Evolutionary conservation across 2,113 vertebrate species (phyloP), one percentile per base, ranked within the genome.

Genomic region (Elephantulus edwardii): DNA sequence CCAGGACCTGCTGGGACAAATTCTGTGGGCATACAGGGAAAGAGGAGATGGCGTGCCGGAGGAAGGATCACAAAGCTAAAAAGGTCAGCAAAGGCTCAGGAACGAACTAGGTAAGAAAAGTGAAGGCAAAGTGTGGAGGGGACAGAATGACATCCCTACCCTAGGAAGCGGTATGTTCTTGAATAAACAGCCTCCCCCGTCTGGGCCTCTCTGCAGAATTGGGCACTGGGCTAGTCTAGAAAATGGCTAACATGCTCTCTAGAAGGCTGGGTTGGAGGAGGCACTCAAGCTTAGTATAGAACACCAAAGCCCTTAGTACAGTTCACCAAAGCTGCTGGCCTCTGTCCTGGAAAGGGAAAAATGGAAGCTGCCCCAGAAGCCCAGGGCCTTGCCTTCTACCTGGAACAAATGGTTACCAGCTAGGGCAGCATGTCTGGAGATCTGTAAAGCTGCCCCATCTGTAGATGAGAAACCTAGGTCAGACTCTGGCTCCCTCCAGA

Each of bases 21-120:
- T 7, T 13, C 82, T 77, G 93, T 91, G 71, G 92, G 75, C 71
- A 90, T 78, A 93, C 84, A 68, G 82, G 78, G 28, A 87, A 50
- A 76, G 74, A 20, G 13, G 17, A 24, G n/a, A 42, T n/a, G 28
- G 58, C 44, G 33, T 13, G 11, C 16, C 62, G 38, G 13, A 40
- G 62, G 48, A 7, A 42, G 52, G 75, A 28, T 87, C 30, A 81
- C 13, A 48, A 64, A 77, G 44, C n/a, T 64, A 58, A 66, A 35
- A 75, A 70, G 10, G 22, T 52, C 64, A 80, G n/a, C 60, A 22
- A 35, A 54, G 87, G 75, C 52, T 22, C 5, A 75, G 62, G 46
- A 62, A 52, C 22, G 46, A 87, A 88, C 24, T 58, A 66, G 9
- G 6, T 48, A 44, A 83, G 42, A 22, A 80, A 74, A 71, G 28